Base-by-base conservation (phyloP, 2,797 vertebrate species). In the Spondyliosoma cantharus region DNA sequence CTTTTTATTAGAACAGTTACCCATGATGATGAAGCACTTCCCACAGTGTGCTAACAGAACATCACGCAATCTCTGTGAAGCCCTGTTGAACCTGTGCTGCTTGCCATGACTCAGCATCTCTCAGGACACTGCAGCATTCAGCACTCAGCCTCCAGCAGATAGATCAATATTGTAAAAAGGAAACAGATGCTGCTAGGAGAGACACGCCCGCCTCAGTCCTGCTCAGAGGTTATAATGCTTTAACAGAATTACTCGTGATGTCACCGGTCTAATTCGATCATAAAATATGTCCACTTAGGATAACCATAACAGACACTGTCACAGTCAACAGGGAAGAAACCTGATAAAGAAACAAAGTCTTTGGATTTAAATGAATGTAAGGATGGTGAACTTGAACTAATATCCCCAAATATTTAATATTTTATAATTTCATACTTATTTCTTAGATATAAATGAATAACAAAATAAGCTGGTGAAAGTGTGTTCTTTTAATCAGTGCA, bases 41-140 rank as follows among this genome's bases (percentile, higher is more conserved):
- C 53, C 45, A 66, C 57, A 49, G 20, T 64, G 32, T 58, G 68
- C 48, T 56, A n/a, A 56, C 54, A 66, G 60, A n/a, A 52, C 50
- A 49, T 60, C 14, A 72, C 50, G 9, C 59, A 14, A 27, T 50
- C 43, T 78, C n/a, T 59, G 62, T n/a, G 45, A 74, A 56, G 58
- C 63, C 57, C 53, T 6, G 42, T 46, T 29, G 54, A 86, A 67
- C 22, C 24, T 25, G 25, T 22, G 43, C 61, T 65, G 43, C 69
- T 77, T 49, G 7, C 49, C 54, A 66, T 91, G 90, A 92, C 76
- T 92, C 91, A 91, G 90, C 92, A 88, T 84, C 63, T 84, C 46
- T 90, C 77, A 65, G 54, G 59, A 61, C 65, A 87, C 85, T 89
- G 91, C 91, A 84, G 86, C 78, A 86, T 69, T 74, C 68, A 66